phyloP scores from a whole-genome alignment of 2,797 vertebrate species.

The Selene dorsalis region DNA sequence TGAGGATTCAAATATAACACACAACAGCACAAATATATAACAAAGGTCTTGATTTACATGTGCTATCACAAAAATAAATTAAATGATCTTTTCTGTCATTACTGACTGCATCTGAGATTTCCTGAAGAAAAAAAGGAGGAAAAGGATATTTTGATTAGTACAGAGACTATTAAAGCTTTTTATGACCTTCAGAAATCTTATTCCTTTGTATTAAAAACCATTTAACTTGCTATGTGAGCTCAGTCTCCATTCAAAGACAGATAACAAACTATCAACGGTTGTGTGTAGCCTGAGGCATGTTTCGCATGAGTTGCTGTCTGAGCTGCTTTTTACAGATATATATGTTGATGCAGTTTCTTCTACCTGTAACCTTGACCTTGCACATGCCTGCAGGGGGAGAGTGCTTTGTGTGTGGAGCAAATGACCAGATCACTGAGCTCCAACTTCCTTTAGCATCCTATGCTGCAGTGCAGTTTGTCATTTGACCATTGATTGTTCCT shows the following conservation, averaged over 20 bases:
- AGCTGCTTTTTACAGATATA: slow-evolving; percentile 59
- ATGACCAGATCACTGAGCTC: slow-evolving; percentile 47
- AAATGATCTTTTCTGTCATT: no score
- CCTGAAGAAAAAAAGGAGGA: not conserved
- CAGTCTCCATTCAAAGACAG: slow-evolving; percentile 36
- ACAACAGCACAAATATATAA: not conserved
- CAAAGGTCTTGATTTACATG: not conserved
- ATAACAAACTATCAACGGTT: slow-evolving; percentile 43
- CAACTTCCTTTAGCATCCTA: slow-evolving; percentile 44
- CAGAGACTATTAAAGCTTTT: not conserved
- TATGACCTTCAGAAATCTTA: slow-evolving; percentile 15
- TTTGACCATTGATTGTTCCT: slow-evolving; percentile 63
- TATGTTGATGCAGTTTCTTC: slow-evolving; percentile 57
- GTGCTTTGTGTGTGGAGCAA: slow-evolving; percentile 42
- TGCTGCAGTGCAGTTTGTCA: slow-evolving; percentile 59
- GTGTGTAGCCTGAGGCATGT: slow-evolving; percentile 15
- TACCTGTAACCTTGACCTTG: slow-evolving; percentile 76
- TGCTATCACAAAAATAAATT: no score
- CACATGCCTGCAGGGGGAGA: slow-evolving; percentile 43
- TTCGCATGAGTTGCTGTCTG: slow-evolving; percentile 30
- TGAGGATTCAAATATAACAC: not conserved
- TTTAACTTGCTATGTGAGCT: slow-evolving; percentile 30
- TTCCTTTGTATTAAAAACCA: slow-evolving; percentile 9
- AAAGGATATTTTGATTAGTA: not conserved
- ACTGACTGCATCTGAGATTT: not conserved